phyloP scores from a whole-genome alignment of 2,113 vertebrate genomes.

The Vanacampus margaritifer region DNA sequence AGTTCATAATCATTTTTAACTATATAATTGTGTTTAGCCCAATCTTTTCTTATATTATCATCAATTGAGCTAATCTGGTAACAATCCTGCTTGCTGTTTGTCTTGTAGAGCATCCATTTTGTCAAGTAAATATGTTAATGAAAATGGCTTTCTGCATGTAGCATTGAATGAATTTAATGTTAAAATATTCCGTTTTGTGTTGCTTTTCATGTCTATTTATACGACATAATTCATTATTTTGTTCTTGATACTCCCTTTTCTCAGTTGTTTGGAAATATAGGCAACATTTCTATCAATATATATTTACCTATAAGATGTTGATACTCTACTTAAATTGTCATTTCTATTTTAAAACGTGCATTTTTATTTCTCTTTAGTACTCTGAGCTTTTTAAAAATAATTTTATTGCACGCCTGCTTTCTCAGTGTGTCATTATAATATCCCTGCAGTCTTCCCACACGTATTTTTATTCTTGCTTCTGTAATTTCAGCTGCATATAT shows the following conservation, averaged over 20 bases:
- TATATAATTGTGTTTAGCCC: neutral
- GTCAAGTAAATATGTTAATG: neutral
- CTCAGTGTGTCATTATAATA: neutral
- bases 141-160: neutral
- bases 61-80: neutral
- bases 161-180: neutral
- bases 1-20: neutral
- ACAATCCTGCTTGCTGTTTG: neutral
- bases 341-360: neutral
- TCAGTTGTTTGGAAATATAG: neutral
- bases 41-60: neutral
- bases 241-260: neutral
- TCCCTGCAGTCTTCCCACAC: constrained; percentile 10
- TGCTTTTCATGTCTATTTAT: neutral
- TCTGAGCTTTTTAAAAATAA: neutral
- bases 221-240: neutral
- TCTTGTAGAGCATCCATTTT: neutral
- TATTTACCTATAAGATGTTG: neutral
- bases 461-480: constrained; percentile 19
- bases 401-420: neutral
- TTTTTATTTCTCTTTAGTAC: neutral
- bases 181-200: neutral
- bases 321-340: neutral
- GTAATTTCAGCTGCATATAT: constrained; percentile 23
- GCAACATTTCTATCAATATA: neutral